phyloP scores from a whole-genome alignment of 2,113 vertebrate genomes.

The Procavia capensis region DNA sequence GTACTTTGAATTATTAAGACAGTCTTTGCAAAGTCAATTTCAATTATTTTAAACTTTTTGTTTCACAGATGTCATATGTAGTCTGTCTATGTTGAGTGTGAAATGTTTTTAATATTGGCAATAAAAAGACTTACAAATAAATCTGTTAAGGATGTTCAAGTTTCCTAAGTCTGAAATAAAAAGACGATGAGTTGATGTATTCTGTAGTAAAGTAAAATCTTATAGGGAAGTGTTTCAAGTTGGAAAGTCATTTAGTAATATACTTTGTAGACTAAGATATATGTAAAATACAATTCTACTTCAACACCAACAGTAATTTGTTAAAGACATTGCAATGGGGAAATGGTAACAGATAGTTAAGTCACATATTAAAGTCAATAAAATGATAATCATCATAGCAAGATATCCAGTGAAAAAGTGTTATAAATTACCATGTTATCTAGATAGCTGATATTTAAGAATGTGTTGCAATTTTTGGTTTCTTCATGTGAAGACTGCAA shows the following conservation, averaged over 20 bases:
- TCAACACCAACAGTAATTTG: background rate
- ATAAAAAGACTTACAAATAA: background rate
- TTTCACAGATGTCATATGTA: background rate
- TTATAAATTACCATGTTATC: background rate
- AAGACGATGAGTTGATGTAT: background rate
- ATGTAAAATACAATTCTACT: background rate
- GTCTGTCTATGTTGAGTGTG: background rate
- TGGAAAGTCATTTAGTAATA: constrained; percentile 28
- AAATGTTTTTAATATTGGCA: background rate
- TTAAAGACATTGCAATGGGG: background rate
- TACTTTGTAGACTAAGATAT: background rate
- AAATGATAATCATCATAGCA: background rate
- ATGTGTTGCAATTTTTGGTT: background rate
- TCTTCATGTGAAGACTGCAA: background rate
- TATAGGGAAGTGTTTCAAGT: background rate
- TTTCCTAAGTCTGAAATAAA: background rate
- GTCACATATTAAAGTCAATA: background rate
- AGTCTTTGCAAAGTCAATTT: background rate
- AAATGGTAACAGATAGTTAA: background rate
- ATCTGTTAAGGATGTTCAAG: background rate
- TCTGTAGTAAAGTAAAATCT: background rate
- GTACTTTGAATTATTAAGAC: background rate
- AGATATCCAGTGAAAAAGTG: background rate
- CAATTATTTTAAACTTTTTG: background rate
- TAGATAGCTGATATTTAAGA: background rate